These are phyloP conservation scores for Hybos culiciformis DNA, from an alignment of 2,888 invertebrate genomes.

Conservation along the genomic window DNA sequence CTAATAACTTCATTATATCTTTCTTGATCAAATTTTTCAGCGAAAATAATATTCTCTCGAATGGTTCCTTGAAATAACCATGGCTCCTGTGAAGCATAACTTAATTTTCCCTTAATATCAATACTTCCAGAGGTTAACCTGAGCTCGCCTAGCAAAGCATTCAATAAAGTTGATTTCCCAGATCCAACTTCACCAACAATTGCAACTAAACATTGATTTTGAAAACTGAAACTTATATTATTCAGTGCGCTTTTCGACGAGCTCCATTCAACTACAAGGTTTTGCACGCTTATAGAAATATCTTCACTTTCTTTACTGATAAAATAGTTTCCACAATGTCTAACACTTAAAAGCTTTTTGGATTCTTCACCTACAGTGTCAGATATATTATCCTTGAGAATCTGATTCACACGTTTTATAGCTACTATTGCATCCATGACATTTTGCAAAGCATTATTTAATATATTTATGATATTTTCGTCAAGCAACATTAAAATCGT, in stretches of 20 bases:
- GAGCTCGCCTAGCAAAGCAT: slow-evolving; percentile 60
- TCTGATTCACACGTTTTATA: no score
- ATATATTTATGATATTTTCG: no score
- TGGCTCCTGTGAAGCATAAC: slow-evolving; percentile 70
- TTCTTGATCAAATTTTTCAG: slow-evolving; percentile 49
- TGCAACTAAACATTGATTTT: slow-evolving; percentile 28
- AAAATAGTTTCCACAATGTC: slow-evolving; percentile 34
- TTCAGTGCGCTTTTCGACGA: no score
- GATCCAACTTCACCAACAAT: slow-evolving; percentile 62
- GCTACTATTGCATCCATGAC: no score
- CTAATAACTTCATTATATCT: slow-evolving; percentile 39
- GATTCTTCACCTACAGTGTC: no score
- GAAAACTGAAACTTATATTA: no score
- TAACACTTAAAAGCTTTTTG: slow-evolving; percentile 39
- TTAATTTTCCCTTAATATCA: slow-evolving; percentile 47
- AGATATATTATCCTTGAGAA: no score
- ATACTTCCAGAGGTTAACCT: slow-evolving; percentile 45
- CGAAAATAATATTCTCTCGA: slow-evolving; percentile 86
- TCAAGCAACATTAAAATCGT: no score
- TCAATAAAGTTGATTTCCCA: slow-evolving; percentile 59
- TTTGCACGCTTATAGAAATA: slow-evolving; percentile 32
- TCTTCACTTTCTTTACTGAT: slow-evolving; percentile 13
- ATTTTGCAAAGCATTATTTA: no score
- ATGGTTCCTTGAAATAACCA: slow-evolving; percentile 73
- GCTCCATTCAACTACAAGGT: no score